Evolutionary conservation across 2,888 invertebrate species (phyloP).

Genomic region (Brachypterus glaber): DNA sequence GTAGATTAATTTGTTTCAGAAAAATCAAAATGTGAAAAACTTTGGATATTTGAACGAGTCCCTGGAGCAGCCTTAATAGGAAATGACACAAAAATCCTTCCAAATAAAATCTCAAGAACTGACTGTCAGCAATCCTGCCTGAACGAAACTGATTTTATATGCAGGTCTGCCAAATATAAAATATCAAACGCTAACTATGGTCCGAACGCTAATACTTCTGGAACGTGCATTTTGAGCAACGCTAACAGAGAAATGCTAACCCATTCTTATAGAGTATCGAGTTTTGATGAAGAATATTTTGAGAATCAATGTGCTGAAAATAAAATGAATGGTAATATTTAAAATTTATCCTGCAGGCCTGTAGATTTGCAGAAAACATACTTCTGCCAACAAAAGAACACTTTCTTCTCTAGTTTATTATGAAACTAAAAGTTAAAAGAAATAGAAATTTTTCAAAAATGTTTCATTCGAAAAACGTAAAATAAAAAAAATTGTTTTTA

Average conservation of each 20-base stretch:
- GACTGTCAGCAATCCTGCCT: conserved; percentile 60
- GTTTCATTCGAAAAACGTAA: too few species aligned
- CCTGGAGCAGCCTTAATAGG: conserved; percentile 66
- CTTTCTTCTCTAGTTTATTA: too few species aligned
- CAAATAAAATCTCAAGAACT: conserved; percentile 51
- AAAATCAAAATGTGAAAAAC: conserved; percentile 46
- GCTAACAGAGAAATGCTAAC: conserved; percentile 68
- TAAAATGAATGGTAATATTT: conserved; percentile 8
- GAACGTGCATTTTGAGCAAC: conserved; percentile 61
- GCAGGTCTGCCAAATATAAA: conserved; percentile 48
- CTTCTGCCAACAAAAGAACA: too few species aligned
- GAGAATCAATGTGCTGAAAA: conserved; percentile 69
- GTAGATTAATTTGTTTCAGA: too few species aligned
- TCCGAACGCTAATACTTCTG: conserved; percentile 29
- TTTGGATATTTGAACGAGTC: conserved; percentile 69
- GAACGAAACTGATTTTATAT: conserved; percentile 44
- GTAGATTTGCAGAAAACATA: too few species aligned
- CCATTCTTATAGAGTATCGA: conserved; percentile 65
- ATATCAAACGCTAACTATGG: conserved; percentile 20
- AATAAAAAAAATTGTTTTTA: too few species aligned
- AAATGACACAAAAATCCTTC: conserved; percentile 51
- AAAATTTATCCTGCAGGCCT: too few species aligned
- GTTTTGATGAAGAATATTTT: conserved; percentile 69
- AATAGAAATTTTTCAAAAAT: too few species aligned
- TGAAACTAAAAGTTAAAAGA: conserved; percentile 1